Evolutionary conservation across 2,888 invertebrate species (phyloP), one percentile per base, ranked within the genome.

Genomic region (Morpho deidamia): DNA sequence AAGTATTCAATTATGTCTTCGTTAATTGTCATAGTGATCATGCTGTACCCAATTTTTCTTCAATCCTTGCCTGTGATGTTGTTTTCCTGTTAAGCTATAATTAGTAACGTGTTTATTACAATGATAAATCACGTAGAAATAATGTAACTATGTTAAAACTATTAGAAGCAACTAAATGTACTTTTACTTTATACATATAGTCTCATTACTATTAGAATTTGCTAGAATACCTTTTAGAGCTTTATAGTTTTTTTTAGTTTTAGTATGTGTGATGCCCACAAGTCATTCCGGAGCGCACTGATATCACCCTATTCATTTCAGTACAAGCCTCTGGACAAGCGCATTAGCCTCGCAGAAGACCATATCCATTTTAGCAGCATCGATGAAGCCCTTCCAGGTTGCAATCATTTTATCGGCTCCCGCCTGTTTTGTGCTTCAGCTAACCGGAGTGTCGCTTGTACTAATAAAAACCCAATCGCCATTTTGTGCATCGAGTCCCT

Each of bases 291-390:
- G 49, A 46, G 38, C 42, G 65, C 70, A 73, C 71, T 78, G 71
- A 78, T 71, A 64, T 67, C 66, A 64, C 66, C 75, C 76, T 78
- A 66, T 87, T 89, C 84, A 82, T 89, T 89, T 86, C 89, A 89
- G 89, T 89, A 77, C 79, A 85, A 84, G 89, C 89, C 67, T 85
- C 85, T 72, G 89, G 89, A 73, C 88, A 89, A 78, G 89, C 88
- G 68, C 80, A 88, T 76, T 89, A 88, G 78, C 70, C 76, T 68
- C 74, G 79, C 70, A 72, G 81, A 80, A 74, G 81, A 81, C 72
- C 74, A 76, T 79, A 74, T 65, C 64, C 68, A 69, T 70, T 72
- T 69, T 73, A 76, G 78, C 78, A 76, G 81, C 74, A 71, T 72
- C 78, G 72, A 68, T 65, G 69, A 64, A 64, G 68, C 64, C 69